Conservation (phyloP, 2,888 invertebrate genomes). For the Polietes domitor region DNA sequence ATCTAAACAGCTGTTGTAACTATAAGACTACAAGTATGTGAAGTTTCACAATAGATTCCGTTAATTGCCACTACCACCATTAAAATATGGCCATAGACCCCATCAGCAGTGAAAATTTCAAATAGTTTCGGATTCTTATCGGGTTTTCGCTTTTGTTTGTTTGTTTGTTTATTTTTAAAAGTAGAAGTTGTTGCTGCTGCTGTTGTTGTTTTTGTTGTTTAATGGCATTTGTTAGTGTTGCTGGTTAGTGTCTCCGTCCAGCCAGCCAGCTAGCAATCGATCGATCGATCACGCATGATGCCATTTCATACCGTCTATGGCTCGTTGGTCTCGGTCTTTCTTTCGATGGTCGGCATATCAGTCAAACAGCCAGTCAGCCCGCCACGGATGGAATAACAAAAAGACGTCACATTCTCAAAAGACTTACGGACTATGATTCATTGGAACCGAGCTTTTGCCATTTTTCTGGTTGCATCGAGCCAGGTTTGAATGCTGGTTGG, state of each 20-base stretch:
- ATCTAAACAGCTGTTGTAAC: not conserved
- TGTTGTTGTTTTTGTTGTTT: not conserved
- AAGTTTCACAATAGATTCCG: slow-evolving; percentile 13
- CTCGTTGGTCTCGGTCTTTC: not conserved
- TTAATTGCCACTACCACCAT: not conserved
- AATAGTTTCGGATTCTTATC: slow-evolving; percentile 15
- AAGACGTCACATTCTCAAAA: slow-evolving; percentile 25
- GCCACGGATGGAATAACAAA: not conserved
- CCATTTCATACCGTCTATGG: slow-evolving; percentile 36
- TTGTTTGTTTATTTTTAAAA: not conserved
- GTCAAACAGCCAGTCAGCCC: not conserved
- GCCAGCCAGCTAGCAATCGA: slow-evolving; percentile 8
- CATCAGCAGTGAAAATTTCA: not conserved
- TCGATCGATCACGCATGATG: slow-evolving; percentile 38
- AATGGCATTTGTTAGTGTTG: not conserved
- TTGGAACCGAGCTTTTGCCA: not conserved
- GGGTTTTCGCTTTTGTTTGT: not conserved
- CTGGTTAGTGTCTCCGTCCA: slow-evolving; percentile 11
- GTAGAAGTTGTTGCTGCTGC: not conserved
- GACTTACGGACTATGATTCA: slow-evolving; percentile 9
- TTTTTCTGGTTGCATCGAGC: slow-evolving; percentile 5
- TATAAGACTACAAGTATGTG: not conserved
- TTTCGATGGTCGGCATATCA: not conserved
- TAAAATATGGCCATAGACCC: not conserved
- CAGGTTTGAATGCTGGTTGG: not conserved